Percentiles rank a stretch among this genome's conserved stretches.
These are phyloP conservation scores for Asarcornis scutulata DNA, from an alignment of 2,113 vertebrate species.

Conservation along the genomic window DNA sequence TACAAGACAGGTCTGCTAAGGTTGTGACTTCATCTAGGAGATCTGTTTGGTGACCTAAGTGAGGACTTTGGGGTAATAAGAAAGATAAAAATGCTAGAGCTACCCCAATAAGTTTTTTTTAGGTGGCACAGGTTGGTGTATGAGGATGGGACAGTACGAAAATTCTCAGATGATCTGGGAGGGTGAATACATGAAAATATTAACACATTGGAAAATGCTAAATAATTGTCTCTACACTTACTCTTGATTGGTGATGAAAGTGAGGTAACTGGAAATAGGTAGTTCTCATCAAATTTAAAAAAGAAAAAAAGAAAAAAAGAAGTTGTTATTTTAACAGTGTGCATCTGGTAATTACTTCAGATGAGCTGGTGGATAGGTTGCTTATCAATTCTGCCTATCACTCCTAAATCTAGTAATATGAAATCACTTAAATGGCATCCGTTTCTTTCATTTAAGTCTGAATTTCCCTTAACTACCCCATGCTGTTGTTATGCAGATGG, in stretches of 20 bases:
- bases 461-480: background rate
- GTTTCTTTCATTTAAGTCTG: background rate
- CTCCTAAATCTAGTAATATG: background rate
- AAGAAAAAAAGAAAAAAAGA: background rate
- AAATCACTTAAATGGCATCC: background rate
- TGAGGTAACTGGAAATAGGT: background rate
- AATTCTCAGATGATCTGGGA: background rate
- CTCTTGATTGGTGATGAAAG: background rate
- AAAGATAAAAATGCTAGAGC: background rate
- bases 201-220: background rate
- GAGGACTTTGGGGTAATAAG: background rate
- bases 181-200: background rate
- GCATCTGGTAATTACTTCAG: background rate
- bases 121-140: too few relatives aligned
- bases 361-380: background rate
- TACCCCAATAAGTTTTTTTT: background rate
- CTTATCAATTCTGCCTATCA: background rate
- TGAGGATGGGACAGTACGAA: background rate
- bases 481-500: rapidly evolving
- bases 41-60: background rate
- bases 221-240: background rate
- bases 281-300: background rate
- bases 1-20: background rate
- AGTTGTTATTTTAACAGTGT: background rate
- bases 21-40: background rate